Evolutionary conservation across 2,888 invertebrate species (phyloP), one percentile per base, ranked within the genome.

Genomic region (Lepidocyrtinus sp.): DNA sequence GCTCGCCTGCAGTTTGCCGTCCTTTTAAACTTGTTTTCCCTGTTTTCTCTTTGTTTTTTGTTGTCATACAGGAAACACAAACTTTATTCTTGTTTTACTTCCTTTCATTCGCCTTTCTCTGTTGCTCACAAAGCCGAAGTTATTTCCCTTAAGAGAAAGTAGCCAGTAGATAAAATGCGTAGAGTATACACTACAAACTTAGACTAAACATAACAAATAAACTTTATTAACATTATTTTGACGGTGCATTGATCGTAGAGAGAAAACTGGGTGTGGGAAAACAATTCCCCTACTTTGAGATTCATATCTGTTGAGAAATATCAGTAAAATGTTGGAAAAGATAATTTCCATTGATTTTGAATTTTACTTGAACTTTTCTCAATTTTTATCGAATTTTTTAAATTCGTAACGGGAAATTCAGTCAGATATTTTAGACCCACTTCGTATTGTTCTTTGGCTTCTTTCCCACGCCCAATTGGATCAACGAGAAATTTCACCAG

Each of bases 1-100:
- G 71, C 62, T 7, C 62, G 78, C 73, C 67, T 74, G 74, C 74
- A 24, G 74, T 74, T 74, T 74, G 74, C 74, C 67, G 74, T 74
- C 74, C 67, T 67, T 74, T 67, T 59, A 67, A 36, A 36, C 36
- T 7, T 36, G 5, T 12, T 36, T 36, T 36, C 59, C 50, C 70
- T 61, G 63, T 22, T 61, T 67, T 69, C 62, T 79, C 62, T 68
- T 21, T 62, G 26, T 64, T 26, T 3, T 22, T 61, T 71, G 12
- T 15, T 69, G 36, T 12, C 19, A 17, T 2, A 21, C 50, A 36
- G n/a, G 17, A 1, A 68, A 46, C 36, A 68, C 45, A 71, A 62
- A 70, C 70, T 55, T 55, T 46, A 55, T 55, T 25, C 22, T 24
- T 59, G 5, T 70, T 70, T 19, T 59, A 26, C 27, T 19, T 46